A percentile compares a stretch with the other conserved stretches of the same genome.
These are phyloP conservation scores for Drosophila meridiana DNA, from an alignment of 2,888 invertebrate species.

Conservation along the genomic window DNA sequence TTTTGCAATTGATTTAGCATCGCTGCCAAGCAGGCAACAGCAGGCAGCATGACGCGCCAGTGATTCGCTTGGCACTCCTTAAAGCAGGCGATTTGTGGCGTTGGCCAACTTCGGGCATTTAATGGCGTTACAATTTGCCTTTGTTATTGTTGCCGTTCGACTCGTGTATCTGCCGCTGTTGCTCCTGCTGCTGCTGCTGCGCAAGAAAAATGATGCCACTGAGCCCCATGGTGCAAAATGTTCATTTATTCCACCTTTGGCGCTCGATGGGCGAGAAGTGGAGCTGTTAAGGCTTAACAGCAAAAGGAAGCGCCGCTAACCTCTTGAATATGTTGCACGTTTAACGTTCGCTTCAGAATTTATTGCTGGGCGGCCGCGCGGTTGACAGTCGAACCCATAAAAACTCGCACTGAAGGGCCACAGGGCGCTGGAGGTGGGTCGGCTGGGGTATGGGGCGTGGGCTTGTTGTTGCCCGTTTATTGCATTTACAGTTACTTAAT, in stretches of 20 bases:
- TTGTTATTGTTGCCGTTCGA: conserved; percentile 56
- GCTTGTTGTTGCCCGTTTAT: conserved; percentile 58
- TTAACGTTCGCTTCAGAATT: conserved; percentile 68
- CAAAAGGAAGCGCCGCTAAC: conserved; percentile 27
- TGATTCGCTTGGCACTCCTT: conserved; percentile 44
- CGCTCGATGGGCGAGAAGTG: not conserved
- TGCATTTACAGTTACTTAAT: conserved; percentile 75
- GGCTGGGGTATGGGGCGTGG: not conserved
- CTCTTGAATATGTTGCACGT: conserved; percentile 75
- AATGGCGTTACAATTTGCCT: conserved; percentile 74
- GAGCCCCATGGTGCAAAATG: conserved; percentile 68
- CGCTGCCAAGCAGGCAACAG: conserved; percentile 18
- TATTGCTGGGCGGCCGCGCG: conserved; percentile 66
- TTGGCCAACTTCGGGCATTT: conserved; percentile 69
- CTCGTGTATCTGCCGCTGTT: conserved; percentile 22
- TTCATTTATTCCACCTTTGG: conserved; percentile 67
- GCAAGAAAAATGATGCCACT: conserved; percentile 69
- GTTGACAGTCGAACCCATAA: conserved; percentile 76
- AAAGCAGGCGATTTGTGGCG: conserved; percentile 64
- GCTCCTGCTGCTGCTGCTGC: conserved; percentile 6
- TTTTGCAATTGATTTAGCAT: conserved; percentile 78
- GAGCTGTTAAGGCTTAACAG: conserved; percentile 1
- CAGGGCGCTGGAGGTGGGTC: not conserved
- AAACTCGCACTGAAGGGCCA: conserved; percentile 45
- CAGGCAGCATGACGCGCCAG: not conserved